These are phyloP conservation scores for Drosophila rhopaloa DNA, from an alignment of 1,140 invertebrate species.

Conservation along the genomic window DNA sequence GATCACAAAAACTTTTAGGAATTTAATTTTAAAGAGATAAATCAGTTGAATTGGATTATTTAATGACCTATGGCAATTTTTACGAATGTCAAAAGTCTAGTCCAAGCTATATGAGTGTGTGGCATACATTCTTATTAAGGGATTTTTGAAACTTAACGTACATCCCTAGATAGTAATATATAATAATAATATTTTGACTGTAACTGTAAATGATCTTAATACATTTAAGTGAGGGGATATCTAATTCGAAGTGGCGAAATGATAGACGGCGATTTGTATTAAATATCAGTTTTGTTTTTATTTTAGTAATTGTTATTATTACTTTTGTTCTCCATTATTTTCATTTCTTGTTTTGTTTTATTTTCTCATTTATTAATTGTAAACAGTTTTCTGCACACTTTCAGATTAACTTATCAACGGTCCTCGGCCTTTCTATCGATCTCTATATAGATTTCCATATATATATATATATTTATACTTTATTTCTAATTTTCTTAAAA, in stretches of 20 bases:
- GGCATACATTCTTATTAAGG: no score
- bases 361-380: conserved; percentile 66
- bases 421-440: conserved; percentile 62
- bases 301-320: conserved; percentile 74
- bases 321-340: conserved; percentile 52
- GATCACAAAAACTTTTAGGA: background rate
- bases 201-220: conserved; percentile 1
- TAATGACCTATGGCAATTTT: no score
- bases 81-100: no score
- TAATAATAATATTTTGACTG: background rate
- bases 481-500: conserved; percentile 75
- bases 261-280: conserved; percentile 72
- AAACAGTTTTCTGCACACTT: conserved; percentile 67
- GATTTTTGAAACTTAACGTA: no score
- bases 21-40: background rate
- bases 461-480: conserved; percentile 60
- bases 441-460: conserved; percentile 62
- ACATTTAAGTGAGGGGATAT: conserved; percentile 5
- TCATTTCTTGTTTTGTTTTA: conserved; percentile 37
- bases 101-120: no score
- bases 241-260: conserved; percentile 41
- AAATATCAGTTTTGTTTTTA: conserved; percentile 79
- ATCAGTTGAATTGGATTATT: no score
- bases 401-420: conserved; percentile 63
- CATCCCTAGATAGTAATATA: no score